Evolutionary conservation across 2,113 vertebrate species (phyloP), one percentile per base, ranked within the genome.

Genomic region (Pseudopodoces humilis): DNA sequence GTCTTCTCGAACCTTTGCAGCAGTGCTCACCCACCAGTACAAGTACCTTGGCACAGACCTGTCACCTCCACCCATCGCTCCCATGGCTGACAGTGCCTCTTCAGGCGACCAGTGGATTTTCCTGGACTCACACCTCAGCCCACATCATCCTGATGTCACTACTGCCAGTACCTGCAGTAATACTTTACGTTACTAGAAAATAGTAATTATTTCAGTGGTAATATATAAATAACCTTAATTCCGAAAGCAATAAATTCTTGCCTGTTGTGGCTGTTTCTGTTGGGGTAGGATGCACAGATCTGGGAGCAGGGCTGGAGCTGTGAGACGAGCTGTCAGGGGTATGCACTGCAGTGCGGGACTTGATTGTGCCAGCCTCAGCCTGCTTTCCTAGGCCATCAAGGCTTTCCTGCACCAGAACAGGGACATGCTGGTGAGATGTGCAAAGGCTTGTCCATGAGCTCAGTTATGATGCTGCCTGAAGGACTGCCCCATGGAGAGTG

Each of bases 251-350:
- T 6, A 16, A 30, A 10, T 52, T 43, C 15, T 19, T 14, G 24
- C 28, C 19, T 59, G 4, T 39, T 60, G 10, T 1, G 1, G 6
- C 44, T 15, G 5, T 28, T 41, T n/a, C 7, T 43, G 1, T n/a
- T 9, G 2, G 3, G 6, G 18, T 10, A 18, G 35, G n/a, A n/a
- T 15, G 30, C 35, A 28, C 15, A 70, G 35, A 49, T 9, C 18
- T 23, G 15, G 35, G 30, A 82, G 18, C 35, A 41, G 43, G 7
- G 4, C 53, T 58, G 43, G 11, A 53, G 15, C 28, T 41, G 28
- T 31, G 20, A 31, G 27, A 52, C 5, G 11, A 39, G 23, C 52
- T 49, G 22, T 24, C 44, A 37, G 56, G 39, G 39, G 39, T 39
- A 39, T 39, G 43, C n/a, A 17, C 22, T 21, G 13, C 52, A 13